Conservation (phyloP, 2,113 vertebrate genomes). For the Rafetus swinhoei region DNA sequence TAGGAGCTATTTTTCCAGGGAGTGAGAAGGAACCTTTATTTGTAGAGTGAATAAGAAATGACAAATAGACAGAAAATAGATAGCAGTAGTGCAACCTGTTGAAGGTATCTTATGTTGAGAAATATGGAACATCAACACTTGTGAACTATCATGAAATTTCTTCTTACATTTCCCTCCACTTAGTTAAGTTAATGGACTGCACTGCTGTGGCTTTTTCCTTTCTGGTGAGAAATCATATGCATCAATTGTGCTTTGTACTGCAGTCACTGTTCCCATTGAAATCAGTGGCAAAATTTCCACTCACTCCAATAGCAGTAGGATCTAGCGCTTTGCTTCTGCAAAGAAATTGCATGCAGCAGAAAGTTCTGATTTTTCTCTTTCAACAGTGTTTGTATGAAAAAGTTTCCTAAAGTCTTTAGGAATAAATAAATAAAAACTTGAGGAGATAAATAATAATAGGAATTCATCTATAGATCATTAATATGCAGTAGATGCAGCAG, state of each 20-base stretch:
- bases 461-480: constrained; percentile 63
- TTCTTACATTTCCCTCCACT: constrained; percentile 72
- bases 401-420: constrained; percentile 26
- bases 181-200: constrained; percentile 42
- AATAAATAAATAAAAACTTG: constrained; percentile 50
- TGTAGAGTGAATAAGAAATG: constrained; percentile 57
- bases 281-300: constrained; percentile 12
- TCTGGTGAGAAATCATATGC: constrained; percentile 45
- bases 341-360: neutral
- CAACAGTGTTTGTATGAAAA: neutral
- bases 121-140: constrained; percentile 61
- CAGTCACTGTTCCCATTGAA: constrained; percentile 45
- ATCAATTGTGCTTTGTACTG: constrained; percentile 22
- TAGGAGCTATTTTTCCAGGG: constrained; percentile 37
- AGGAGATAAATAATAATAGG: constrained; percentile 53
- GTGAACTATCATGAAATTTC: constrained; percentile 61
- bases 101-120: constrained; percentile 48
- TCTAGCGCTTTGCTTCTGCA: neutral
- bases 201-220: constrained; percentile 67
- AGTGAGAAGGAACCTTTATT: constrained; percentile 55
- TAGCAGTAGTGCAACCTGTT: constrained; percentile 19
- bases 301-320: constrained; percentile 47
- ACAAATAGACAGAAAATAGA: constrained; percentile 59
- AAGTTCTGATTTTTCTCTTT: constrained; percentile 30
- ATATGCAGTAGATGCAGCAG: constrained; percentile 38